Conservation (phyloP, 2,113 vertebrate species). For the Leptobrachium leishanense region DNA sequence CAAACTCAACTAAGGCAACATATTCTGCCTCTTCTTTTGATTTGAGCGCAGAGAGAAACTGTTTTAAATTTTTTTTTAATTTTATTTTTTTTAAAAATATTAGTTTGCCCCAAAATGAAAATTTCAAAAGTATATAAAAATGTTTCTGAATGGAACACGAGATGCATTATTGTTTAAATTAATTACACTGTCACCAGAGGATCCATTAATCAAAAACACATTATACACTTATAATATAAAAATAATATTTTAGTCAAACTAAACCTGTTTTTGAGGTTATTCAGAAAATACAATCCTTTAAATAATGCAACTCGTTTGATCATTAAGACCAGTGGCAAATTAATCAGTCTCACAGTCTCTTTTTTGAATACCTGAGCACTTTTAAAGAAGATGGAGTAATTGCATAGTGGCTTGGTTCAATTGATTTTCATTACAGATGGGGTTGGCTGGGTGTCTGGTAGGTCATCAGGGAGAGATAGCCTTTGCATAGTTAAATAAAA, state of each 20-base stretch:
- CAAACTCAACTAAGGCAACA: too few relatives aligned
- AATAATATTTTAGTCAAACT: neutral
- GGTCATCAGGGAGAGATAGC: slow-evolving; percentile 69
- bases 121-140: too few relatives aligned
- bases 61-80: too few relatives aligned
- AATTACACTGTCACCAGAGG: too few relatives aligned
- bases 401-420: slow-evolving; percentile 79
- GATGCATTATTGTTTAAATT: too few relatives aligned
- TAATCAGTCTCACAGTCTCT: slow-evolving; percentile 75
- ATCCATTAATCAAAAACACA: too few relatives aligned
- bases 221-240: neutral
- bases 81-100: too few relatives aligned
- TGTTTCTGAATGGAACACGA: too few relatives aligned
- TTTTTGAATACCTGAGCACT: slow-evolving; percentile 76
- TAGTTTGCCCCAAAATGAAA: too few relatives aligned
- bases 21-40: too few relatives aligned
- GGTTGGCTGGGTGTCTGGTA: slow-evolving; percentile 69
- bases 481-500: slow-evolving; percentile 76
- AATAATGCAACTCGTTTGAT: slow-evolving; percentile 73
- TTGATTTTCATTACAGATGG: slow-evolving; percentile 86
- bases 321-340: slow-evolving; percentile 72
- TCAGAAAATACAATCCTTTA: slow-evolving; percentile 59
- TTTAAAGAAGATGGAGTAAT: slow-evolving; percentile 80
- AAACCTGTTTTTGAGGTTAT: slow-evolving; percentile 52
- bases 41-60: too few relatives aligned